Base-by-base conservation (phyloP, 2,113 vertebrate genomes). In the Pluvialis apricaria region DNA sequence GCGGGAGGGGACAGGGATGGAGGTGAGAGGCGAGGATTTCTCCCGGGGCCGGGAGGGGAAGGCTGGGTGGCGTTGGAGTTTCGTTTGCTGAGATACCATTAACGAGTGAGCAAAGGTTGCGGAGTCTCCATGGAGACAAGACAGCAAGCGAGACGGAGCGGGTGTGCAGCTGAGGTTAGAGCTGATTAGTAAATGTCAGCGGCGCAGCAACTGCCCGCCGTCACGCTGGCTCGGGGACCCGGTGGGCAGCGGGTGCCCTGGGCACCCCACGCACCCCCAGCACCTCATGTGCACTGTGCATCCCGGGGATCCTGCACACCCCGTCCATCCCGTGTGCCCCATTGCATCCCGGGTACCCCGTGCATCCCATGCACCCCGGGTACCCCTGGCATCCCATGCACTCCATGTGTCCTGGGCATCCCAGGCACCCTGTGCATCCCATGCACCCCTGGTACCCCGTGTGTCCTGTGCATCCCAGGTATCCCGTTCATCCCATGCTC, bases 41-140 rank as follows among this genome's bases (percentile, higher is more conserved):
- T 90, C 93, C 71, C 80, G 87, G 90, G 90, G 90, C 95, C 90
- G 88, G 93, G 88, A 93, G 96, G 95, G 86, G 94, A 95, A 96
- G 93, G 96, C 86, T 95, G 92, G 86, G 96, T 91, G 91, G 96
- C 86, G 90, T 95, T 76, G 92, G 92, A 96, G 92, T 95, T 97
- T 97, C 90, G 95, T 96, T 97, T 97, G 96, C 90, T 49, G 97
- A 97, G 98, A 97, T 98, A 98, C 98, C 98, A 98, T 98, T 98
- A 98, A 97, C 97, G 97, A 98, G 98, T 98, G 98, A 98, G 98
- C 98, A 97, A 98, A 98, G 98, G 98, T 98, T 98, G 98, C 97
- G 62, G 96, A 97, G 98, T 98, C 98, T 98, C 98, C 98, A 98
- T 98, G 98, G 98, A 98, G 98, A 98, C 98, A 98, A 98, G 98